Evolutionary conservation across 2,797 vertebrate species (phyloP).

Genomic region (Myotis pilosus): DNA sequence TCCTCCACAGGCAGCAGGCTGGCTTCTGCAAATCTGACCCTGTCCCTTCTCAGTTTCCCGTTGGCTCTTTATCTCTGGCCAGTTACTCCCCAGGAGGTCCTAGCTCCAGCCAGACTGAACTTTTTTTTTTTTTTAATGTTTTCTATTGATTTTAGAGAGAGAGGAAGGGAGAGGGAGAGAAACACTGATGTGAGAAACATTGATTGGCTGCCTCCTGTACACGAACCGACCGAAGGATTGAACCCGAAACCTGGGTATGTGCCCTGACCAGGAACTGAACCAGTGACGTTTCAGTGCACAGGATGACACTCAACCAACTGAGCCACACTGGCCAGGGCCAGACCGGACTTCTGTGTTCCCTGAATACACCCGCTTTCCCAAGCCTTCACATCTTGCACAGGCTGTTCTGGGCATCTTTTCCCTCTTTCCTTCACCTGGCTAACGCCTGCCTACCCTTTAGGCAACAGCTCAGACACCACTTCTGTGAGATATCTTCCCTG

Average conservation of each 20-base stretch:
- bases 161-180: too few species aligned
- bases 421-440: neutral
- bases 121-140: neutral
- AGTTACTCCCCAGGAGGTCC: neutral
- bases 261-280: too few species aligned
- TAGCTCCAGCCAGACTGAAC: neutral
- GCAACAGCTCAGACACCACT: neutral
- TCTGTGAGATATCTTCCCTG: neutral
- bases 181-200: too few species aligned
- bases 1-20: neutral
- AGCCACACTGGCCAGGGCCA: neutral
- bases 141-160: too few species aligned
- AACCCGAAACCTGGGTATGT: too few species aligned
- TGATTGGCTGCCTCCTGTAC: too few species aligned
- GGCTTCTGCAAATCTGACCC: neutral
- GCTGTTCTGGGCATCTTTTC: neutral
- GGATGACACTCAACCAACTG: too few species aligned
- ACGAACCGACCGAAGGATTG: too few species aligned
- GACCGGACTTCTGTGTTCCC: neutral
- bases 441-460: neutral
- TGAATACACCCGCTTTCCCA: neutral
- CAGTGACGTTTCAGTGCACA: too few species aligned
- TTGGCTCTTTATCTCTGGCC: neutral
- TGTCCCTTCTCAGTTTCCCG: neutral
- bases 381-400: neutral